Percentiles rank a stretch among this genome's conserved stretches.
phyloP scores from a whole-genome alignment of 2,113 vertebrate species.

The Neogobius melanostomus region DNA sequence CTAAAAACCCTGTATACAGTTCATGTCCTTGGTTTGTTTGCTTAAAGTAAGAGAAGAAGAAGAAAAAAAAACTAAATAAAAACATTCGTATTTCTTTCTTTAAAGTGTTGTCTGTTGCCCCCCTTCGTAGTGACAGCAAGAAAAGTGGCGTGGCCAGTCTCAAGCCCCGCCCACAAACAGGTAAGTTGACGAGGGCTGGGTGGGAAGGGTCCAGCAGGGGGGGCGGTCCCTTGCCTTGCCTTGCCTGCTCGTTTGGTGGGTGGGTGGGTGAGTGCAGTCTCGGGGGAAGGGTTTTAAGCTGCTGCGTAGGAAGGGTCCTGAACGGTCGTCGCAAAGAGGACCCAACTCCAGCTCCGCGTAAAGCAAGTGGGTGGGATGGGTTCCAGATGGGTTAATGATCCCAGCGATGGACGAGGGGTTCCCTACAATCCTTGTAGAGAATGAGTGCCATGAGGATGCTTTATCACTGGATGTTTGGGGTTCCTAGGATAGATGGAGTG shows the following conservation, averaged over 20 bases:
- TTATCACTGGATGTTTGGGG: too few relatives aligned
- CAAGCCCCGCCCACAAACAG: constrained; percentile 45
- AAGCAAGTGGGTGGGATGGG: not conserved
- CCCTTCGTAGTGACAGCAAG: constrained; percentile 48
- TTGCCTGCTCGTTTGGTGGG: not conserved
- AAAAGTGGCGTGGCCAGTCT: constrained; percentile 37
- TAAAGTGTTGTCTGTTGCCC: constrained; percentile 55
- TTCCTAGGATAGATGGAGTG: not conserved
- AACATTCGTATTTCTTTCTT: constrained; percentile 56
- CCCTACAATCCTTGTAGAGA: not conserved
- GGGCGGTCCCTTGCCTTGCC: not conserved
- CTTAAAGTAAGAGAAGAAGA: constrained; percentile 41
- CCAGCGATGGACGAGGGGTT: not conserved
- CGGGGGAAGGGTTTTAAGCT: too few relatives aligned
- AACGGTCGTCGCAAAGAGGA: not conserved
- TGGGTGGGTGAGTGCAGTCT: not conserved
- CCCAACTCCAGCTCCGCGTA: not conserved
- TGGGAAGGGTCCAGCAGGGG: not conserved
- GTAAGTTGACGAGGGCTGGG: not conserved
- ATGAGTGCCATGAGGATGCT: not conserved
- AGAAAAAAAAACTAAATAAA: constrained; percentile 38
- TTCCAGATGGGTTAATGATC: not conserved
- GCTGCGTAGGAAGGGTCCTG: not conserved
- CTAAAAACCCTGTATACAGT: constrained; percentile 79
- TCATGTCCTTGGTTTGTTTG: constrained; percentile 70